phyloP scores from a whole-genome alignment of 2,113 vertebrate genomes.

The Nansenia antarctica region DNA sequence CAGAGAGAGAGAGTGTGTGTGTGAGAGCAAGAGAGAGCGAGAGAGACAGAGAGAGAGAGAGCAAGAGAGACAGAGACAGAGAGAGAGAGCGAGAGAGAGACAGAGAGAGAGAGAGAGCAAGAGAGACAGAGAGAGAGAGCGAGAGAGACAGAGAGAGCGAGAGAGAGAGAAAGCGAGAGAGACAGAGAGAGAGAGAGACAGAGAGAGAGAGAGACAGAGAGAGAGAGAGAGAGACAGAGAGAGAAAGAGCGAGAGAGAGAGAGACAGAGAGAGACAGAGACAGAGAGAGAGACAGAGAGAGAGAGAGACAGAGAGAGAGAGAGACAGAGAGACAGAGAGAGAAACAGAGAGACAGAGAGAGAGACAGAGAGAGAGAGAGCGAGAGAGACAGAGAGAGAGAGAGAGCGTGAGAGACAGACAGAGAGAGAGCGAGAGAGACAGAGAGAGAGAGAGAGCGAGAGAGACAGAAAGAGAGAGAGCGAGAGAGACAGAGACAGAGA shows the following conservation, averaged over 20 bases:
- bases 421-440: no score
- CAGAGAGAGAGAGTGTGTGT: slow-evolving; percentile 33
- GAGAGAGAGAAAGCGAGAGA: slow-evolving; percentile 18
- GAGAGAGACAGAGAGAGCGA: slow-evolving; percentile 43
- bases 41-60: not conserved
- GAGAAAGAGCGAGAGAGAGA: not conserved
- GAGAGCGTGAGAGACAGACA: not conserved
- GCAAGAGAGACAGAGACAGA: no score
- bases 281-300: no score
- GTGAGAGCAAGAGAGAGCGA: no score
- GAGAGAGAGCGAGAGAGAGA: not conserved
- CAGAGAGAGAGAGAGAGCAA: no score
- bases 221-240: slow-evolving; percentile 7
- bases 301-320: no score
- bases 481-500: no score
- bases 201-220: slow-evolving; percentile 13
- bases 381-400: not conserved
- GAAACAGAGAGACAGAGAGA: no score
- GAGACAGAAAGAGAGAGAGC: not conserved
- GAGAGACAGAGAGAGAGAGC: not conserved
- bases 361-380: not conserved
- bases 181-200: slow-evolving; percentile 5
- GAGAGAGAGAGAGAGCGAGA: not conserved
- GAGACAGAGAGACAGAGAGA: no score
- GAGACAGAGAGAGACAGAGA: not conserved